Percentiles rank a stretch among this genome's conserved stretches.
Evolutionary conservation across 2,113 vertebrate genomes (phyloP).

Genomic region (Semnornis frantzii): DNA sequence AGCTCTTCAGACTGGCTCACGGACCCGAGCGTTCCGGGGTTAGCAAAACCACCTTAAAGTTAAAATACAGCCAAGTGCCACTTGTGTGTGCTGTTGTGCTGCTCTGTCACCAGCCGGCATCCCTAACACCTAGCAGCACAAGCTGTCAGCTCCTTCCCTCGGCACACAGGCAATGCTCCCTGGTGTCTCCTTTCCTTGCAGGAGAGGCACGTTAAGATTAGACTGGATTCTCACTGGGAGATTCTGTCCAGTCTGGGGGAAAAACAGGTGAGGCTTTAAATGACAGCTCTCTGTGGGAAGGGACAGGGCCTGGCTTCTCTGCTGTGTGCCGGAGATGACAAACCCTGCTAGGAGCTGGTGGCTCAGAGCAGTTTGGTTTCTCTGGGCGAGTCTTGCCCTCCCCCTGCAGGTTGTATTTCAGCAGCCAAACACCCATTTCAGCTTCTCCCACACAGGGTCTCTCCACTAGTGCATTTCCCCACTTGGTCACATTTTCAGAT

Average conservation of each 20-base stretch:
- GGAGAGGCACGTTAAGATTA: background rate
- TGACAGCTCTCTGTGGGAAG: background rate
- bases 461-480: accelerated
- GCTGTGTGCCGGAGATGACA: background rate
- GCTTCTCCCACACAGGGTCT: background rate
- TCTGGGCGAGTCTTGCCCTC: background rate
- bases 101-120: accelerated
- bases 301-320: background rate
- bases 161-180: accelerated
- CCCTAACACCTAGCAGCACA: accelerated
- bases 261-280: background rate
- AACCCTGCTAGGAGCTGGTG: background rate
- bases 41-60: accelerated
- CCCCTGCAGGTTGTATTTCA: background rate
- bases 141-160: background rate
- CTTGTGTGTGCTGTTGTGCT: background rate
- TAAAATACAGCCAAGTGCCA: background rate
- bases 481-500: background rate
- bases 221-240: background rate
- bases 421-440: background rate
- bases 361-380: background rate
- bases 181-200: background rate
- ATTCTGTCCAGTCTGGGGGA: background rate
- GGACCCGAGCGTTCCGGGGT: background rate
- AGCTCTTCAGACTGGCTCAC: background rate